These are phyloP conservation scores for Drosophila littoralis DNA, from an alignment of 1,140 invertebrate species.

Conservation along the genomic window DNA sequence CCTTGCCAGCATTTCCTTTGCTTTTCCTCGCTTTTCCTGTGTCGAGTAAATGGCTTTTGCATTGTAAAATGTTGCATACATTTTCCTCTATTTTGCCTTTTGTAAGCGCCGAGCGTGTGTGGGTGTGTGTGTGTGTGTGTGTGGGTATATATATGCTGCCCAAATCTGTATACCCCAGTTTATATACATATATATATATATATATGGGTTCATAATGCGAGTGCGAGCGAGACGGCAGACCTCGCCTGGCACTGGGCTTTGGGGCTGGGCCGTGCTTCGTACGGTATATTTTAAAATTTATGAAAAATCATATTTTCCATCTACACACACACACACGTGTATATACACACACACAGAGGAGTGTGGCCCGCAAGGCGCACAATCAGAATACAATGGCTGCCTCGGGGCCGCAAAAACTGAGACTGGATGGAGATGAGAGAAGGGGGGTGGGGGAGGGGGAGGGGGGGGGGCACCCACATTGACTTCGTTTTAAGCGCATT, in stretches of 20 bases:
- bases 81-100: slow-evolving; percentile 80
- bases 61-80: slow-evolving; percentile 83
- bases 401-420: slow-evolving; percentile 24
- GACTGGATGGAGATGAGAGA: not conserved
- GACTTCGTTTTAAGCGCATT: slow-evolving; percentile 63
- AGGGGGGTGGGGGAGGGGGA: not conserved
- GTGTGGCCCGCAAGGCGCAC: slow-evolving; percentile 66
- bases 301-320: slow-evolving; percentile 84
- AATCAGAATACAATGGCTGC: slow-evolving; percentile 81
- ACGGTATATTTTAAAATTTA: slow-evolving; percentile 82
- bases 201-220: slow-evolving; percentile 34
- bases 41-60: slow-evolving; percentile 78
- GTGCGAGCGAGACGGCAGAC: slow-evolving; percentile 49
- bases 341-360: slow-evolving; percentile 13
- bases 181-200: slow-evolving; percentile 36
- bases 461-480: slow-evolving; percentile 35
- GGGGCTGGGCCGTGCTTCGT: slow-evolving; percentile 13
- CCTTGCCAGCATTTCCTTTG: slow-evolving; percentile 11
- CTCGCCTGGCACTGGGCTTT: not conserved
- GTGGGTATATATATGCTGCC: slow-evolving; percentile 36
- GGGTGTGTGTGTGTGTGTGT: slow-evolving; percentile 19
- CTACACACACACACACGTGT: slow-evolving; percentile 32
- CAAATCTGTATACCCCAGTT: slow-evolving; percentile 41
- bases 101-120: slow-evolving; percentile 13
- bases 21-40: slow-evolving; percentile 10